Conservation (phyloP, 2,888 invertebrate genomes). For the Amphipyra berbera region DNA sequence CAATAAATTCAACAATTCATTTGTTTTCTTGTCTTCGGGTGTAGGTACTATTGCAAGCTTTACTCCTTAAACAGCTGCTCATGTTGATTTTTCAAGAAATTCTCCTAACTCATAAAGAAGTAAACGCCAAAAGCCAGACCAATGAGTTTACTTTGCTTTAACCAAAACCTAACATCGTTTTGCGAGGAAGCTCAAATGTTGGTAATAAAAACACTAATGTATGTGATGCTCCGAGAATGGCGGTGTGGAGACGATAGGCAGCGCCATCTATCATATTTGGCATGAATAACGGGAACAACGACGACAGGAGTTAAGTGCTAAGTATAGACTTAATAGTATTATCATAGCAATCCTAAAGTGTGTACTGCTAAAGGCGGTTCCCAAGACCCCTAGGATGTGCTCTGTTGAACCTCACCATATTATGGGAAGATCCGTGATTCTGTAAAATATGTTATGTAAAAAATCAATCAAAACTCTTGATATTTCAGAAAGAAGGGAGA, state of each 20-base stretch:
- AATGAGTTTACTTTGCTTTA: constrained; percentile 27
- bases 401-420: neutral
- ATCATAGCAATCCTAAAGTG: constrained; percentile 17
- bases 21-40: constrained; percentile 8
- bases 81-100: constrained; percentile 2
- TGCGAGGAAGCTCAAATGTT: constrained; percentile 23
- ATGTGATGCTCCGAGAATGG: constrained; percentile 26
- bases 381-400: neutral
- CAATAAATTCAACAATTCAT: neutral
- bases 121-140: neutral
- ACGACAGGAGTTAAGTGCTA: constrained; percentile 21
- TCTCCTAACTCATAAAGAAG: constrained; percentile 2
- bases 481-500: too few relatives aligned
- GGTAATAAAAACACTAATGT: constrained; percentile 45
- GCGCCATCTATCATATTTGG: constrained; percentile 42
- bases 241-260: constrained; percentile 22
- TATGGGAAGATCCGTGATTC: too few relatives aligned
- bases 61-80: neutral
- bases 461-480: too few relatives aligned
- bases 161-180: constrained; percentile 21
- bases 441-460: too few relatives aligned
- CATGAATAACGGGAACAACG: constrained; percentile 29
- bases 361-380: constrained; percentile 20
- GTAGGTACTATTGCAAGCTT: constrained; percentile 9
- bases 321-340: constrained; percentile 26